Percentiles rank a stretch among this genome's conserved stretches.
Conservation (phyloP, 2,113 vertebrate genomes). For the Ptyas mucosa region DNA sequence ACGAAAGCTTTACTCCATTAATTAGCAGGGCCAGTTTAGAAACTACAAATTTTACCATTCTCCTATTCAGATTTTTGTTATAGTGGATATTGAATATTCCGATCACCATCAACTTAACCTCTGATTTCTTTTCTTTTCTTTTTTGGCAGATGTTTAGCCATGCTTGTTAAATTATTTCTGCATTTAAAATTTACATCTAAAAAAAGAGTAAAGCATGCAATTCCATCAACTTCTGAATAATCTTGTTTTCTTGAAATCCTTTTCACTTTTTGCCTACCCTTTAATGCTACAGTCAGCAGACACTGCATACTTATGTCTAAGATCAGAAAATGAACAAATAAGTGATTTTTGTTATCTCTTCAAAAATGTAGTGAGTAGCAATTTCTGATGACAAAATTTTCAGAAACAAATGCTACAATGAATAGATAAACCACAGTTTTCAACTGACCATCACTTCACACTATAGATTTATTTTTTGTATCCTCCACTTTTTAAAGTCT, state of each 20-base stretch:
- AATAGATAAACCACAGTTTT: not conserved
- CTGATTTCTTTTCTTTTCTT: not conserved
- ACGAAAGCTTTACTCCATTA: not conserved
- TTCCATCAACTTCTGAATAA: not conserved
- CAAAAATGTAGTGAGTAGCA: not conserved
- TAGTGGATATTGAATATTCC: not conserved
- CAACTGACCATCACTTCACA: not conserved
- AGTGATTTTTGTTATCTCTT: not conserved
- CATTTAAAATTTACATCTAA: not conserved
- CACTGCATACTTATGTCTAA: not conserved
- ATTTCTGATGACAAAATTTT: not conserved
- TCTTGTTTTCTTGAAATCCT: not conserved
- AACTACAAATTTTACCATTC: not conserved
- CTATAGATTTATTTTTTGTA: not conserved
- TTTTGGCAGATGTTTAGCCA: not conserved
- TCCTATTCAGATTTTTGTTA: not conserved
- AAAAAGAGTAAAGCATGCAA: not conserved
- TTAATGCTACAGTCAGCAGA: not conserved
- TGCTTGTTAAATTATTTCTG: not conserved
- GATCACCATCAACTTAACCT: not conserved
- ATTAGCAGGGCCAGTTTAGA: not conserved
- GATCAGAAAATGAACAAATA: not conserved
- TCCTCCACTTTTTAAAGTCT: not conserved
- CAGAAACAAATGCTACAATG: not conserved
- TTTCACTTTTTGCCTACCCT: not conserved